These are phyloP conservation scores for Petrocephalus schoutedeni DNA, from an alignment of 2,797 vertebrate genomes.

Conservation along the genomic window DNA sequence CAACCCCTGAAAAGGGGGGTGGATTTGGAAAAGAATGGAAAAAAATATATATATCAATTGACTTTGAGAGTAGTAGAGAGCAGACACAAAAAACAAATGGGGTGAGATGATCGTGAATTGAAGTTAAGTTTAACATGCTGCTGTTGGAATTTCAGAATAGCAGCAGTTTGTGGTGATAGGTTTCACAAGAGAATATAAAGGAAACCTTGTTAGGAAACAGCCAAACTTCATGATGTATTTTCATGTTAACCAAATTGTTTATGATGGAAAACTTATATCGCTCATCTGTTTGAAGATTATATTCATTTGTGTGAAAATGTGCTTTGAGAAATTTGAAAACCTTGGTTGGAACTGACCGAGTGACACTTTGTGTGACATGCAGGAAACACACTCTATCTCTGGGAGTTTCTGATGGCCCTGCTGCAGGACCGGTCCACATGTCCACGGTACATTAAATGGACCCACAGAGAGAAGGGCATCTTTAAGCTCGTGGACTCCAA, in stretches of 20 bases:
- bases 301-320: not conserved
- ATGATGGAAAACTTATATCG: not conserved
- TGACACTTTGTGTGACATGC: slow-evolving; percentile 37
- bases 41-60: not conserved
- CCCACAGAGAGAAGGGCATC: slow-evolving; percentile 85
- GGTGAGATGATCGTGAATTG: not conserved
- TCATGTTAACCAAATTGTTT: not conserved
- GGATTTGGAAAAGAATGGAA: not conserved
- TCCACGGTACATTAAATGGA: slow-evolving; percentile 97
- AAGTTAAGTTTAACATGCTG: not conserved
- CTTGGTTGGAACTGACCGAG: not conserved
- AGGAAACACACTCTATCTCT: slow-evolving; percentile 93
- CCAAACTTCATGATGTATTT: not conserved
- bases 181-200: not conserved
- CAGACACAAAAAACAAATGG: not conserved
- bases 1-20: not conserved
- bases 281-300: not conserved
- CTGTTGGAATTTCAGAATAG: not conserved
- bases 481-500: slow-evolving; percentile 97
- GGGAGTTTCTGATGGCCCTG: slow-evolving; percentile 93
- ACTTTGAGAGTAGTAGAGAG: not conserved
- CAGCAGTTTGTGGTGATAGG: not conserved
- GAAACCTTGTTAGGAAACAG: not conserved
- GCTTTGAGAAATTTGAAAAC: not conserved
- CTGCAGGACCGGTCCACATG: slow-evolving; percentile 90